phyloP scores from a whole-genome alignment of 2,113 vertebrate genomes.

The Pitta sordida region DNA sequence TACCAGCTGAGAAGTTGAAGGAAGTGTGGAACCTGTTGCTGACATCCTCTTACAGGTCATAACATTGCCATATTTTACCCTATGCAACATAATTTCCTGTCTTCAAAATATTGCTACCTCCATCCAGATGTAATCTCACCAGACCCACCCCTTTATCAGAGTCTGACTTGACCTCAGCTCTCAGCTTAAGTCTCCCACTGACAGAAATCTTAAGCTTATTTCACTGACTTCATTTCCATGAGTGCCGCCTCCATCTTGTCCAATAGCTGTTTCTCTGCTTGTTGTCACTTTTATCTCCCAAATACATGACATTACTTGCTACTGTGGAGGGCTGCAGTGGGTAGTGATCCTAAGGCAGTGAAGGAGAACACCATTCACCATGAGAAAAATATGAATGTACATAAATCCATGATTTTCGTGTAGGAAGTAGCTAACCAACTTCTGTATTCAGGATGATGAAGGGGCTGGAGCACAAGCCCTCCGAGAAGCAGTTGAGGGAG shows the following conservation, averaged over 20 bases:
- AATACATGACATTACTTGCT: not conserved
- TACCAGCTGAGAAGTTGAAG: constrained; percentile 84
- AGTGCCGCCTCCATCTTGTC: not conserved
- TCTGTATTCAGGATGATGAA: no score
- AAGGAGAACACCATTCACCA: not conserved
- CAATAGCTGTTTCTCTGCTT: not conserved
- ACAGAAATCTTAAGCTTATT: not conserved
- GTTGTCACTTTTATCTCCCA: not conserved
- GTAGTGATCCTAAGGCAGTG: rapidly evolving
- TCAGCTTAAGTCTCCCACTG: not conserved
- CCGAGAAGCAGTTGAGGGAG: no score
- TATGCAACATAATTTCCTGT: rapidly evolving
- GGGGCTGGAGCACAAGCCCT: no score
- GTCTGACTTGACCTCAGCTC: not conserved
- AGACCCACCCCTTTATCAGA: rapidly evolving
- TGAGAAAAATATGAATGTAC: not conserved
- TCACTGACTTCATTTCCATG: not conserved
- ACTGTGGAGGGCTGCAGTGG: not conserved
- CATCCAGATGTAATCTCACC: rapidly evolving
- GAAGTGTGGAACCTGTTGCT: rapidly evolving
- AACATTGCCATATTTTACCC: not conserved
- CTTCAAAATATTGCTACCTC: not conserved
- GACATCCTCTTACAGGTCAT: rapidly evolving
- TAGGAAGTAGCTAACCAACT: not conserved
- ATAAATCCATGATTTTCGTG: not conserved